Percentiles rank a stretch among this genome's conserved stretches.
Evolutionary conservation across 2,888 invertebrate species (phyloP).

Genomic region (Rotaria sp.): DNA sequence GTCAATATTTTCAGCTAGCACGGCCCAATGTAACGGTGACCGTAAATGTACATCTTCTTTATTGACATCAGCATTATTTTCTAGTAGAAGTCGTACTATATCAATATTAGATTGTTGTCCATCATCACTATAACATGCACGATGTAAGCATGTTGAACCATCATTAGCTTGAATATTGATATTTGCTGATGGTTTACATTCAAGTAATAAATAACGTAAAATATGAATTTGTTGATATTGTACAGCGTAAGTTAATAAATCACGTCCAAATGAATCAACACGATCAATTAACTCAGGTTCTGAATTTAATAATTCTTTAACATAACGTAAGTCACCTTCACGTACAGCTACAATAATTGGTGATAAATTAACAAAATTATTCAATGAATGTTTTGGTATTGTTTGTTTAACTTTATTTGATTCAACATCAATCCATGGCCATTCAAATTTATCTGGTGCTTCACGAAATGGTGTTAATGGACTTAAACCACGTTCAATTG

Average conservation of each 20-base stretch:
- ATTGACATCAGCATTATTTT: conserved; percentile 35
- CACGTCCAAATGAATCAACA: conserved; percentile 35
- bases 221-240: conserved; percentile 39
- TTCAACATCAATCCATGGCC: conserved; percentile 38
- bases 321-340: conserved; percentile 34
- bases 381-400: conserved; percentile 34
- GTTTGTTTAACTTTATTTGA: conserved; percentile 38
- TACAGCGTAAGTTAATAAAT: conserved; percentile 39
- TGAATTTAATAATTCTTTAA: conserved; percentile 31
- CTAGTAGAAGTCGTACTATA: conserved; percentile 34
- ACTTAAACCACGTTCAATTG: conserved; percentile 38
- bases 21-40: conserved; percentile 39
- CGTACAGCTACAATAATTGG: conserved; percentile 34
- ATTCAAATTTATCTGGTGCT: conserved; percentile 41
- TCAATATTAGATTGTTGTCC: conserved; percentile 1
- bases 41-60: conserved; percentile 34
- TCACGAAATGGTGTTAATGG: conserved; percentile 40
- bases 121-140: conserved; percentile 33
- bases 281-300: conserved; percentile 31
- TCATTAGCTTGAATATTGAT: conserved; percentile 37
- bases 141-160: conserved; percentile 37
- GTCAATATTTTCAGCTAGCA: conserved; percentile 33
- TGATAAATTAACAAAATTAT: conserved; percentile 35
- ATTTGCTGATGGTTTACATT: conserved; percentile 27
- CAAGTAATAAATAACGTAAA: conserved; percentile 27